Evolutionary conservation across 1,140 invertebrate species (phyloP), one percentile per base, ranked within the genome.

Genomic region (Anagrus nilaparvatae): DNA sequence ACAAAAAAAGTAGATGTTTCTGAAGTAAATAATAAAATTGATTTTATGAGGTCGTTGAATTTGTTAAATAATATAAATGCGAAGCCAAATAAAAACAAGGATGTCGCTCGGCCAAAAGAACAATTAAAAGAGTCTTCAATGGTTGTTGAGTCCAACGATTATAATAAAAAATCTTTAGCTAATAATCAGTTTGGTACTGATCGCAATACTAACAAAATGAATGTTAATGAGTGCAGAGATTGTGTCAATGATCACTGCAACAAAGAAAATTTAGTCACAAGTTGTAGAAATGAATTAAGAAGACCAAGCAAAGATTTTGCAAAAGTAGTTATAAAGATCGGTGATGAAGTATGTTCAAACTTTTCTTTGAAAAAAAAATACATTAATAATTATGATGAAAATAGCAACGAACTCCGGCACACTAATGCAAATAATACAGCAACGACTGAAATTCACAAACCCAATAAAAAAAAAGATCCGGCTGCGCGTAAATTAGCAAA

Each of bases 71-170:
- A 14, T 4, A 23, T 4, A 19, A 21, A 40, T 23, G 23, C 16
- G 3, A 24, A 23, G 16, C 4, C 38, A 14, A 40, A 32, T 12
- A 2, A 16, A 4, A 31, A 40, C 12, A 16, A 19, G 28, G 28
- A 40, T 8, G 12, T 21, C 16, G 3, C 31, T 20, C 6, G 10
- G 17, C 20, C 28, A 16, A 31, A 8, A 40, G 19, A 30, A 14
- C 18, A 18, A 28, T 30, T 40, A 2, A 54, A 47, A 18, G 32
- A 55, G 5, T 59, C 57, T 18, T 43, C 50, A 8, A 54, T 60
- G 4, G 37, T 55, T n/a, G n/a, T n/a, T n/a, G n/a, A n/a, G 17
- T 49, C 59, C 20, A 24, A 45, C 12, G 50, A 51, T 12, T 32
- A 18, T 46, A 18, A 8, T 60, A 56, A 28, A 27, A 36, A n/a